A percentile compares a stretch with the other conserved stretches of the same genome.
phyloP scores from a whole-genome alignment of 1,140 invertebrate species.

The Saxidomus purpurata region DNA sequence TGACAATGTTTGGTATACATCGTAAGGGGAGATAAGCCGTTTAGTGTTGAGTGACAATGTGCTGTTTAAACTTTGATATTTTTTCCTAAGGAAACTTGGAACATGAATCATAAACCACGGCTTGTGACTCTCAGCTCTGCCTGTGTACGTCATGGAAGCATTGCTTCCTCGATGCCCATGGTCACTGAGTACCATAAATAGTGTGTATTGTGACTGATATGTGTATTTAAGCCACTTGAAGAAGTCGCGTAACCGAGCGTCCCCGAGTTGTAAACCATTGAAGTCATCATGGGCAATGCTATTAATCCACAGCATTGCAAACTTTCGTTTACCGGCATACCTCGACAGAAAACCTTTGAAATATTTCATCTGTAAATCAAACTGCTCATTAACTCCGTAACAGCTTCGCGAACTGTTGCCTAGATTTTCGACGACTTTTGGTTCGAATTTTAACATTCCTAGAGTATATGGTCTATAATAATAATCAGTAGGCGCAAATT shows the following conservation, averaged over 20 bases:
- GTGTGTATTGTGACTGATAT: constrained; percentile 46
- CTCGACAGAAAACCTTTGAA: constrained; percentile 39
- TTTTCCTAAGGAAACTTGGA: constrained; percentile 46
- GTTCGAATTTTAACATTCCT: constrained; percentile 63
- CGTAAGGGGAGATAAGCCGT: constrained; percentile 57
- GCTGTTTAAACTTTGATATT: not conserved
- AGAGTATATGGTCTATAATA: constrained; percentile 92
- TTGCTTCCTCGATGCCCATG: constrained; percentile 64
- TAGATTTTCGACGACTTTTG: constrained; percentile 31
- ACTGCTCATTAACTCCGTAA: constrained; percentile 36
- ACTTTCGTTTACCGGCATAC: constrained; percentile 51
- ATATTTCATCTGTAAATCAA: constrained; percentile 47
- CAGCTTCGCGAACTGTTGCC: not conserved
- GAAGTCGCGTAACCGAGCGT: constrained; percentile 74
- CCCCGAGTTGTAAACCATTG: not conserved
- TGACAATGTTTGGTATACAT: constrained; percentile 58
- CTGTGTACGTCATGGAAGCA: constrained; percentile 48
- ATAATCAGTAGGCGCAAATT: constrained; percentile 93
- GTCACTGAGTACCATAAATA: constrained; percentile 62
- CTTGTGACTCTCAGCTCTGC: constrained; percentile 61
- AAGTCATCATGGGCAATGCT: constrained; percentile 50
- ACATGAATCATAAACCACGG: constrained; percentile 58
- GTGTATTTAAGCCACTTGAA: constrained; percentile 65
- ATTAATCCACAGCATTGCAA: constrained; percentile 51
- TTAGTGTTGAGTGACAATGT: constrained; percentile 42